phyloP scores from a whole-genome alignment of 2,797 vertebrate genomes.

The Margarornis squamiger region DNA sequence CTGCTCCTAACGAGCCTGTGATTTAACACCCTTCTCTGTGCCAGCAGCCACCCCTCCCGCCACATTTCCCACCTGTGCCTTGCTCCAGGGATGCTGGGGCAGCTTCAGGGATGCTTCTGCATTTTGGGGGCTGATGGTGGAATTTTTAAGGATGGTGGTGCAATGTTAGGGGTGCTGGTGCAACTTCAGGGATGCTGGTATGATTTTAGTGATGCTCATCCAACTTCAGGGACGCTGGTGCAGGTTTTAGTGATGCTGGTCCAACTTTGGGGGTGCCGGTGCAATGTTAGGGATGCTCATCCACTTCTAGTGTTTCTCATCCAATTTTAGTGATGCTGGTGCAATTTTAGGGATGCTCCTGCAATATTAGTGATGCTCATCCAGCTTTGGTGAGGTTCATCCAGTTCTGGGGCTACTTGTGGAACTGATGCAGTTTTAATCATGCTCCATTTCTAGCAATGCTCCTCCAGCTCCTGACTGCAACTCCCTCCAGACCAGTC shows the following conservation, averaged over 20 bases:
- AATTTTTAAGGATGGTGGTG: not conserved
- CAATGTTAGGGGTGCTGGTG: not conserved
- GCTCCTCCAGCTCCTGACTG: not conserved
- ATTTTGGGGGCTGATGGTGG: too few relatives aligned
- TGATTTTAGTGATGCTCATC: not conserved
- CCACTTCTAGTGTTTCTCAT: not conserved
- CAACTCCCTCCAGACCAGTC: not conserved
- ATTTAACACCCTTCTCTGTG: not conserved
- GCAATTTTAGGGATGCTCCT: not conserved
- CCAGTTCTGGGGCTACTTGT: rapidly evolving
- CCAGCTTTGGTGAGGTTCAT: not conserved
- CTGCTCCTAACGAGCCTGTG: not conserved
- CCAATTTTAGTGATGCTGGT: not conserved
- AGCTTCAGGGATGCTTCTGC: not conserved
- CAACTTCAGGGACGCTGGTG: not conserved
- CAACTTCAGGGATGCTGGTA: not conserved
- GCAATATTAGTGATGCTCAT: not conserved
- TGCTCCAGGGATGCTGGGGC: rapidly evolving
- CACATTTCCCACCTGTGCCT: not conserved
- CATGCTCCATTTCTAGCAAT: not conserved
- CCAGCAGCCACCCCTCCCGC: not conserved
- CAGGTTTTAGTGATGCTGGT: not conserved
- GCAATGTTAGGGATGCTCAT: rapidly evolving
- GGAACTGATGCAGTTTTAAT: not conserved
- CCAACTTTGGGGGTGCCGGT: too few relatives aligned